Conservation (phyloP, 2,888 invertebrate species). For the Lasioglossum lativentre region DNA sequence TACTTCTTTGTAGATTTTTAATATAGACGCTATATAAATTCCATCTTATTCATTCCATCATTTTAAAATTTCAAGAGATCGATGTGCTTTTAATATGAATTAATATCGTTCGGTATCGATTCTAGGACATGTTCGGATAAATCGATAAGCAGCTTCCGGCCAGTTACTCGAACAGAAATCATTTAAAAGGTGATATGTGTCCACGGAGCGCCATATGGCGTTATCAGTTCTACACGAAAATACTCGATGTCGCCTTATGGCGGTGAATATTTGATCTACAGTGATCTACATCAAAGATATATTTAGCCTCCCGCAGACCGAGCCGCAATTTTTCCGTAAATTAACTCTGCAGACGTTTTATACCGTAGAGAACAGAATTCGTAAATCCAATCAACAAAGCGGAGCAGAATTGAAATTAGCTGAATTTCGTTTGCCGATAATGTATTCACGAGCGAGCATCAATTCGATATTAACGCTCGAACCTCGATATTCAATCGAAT, state of each 20-base stretch:
- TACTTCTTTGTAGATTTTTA: neutral
- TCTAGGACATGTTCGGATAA: neutral
- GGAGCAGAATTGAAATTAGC: neutral
- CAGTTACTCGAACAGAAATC: neutral
- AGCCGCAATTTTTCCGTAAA: neutral
- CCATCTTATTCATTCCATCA: too few relatives aligned
- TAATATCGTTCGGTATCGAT: neutral
- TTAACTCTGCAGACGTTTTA: neutral
- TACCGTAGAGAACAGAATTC: neutral
- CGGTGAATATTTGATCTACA: neutral
- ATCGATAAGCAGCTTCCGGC: neutral
- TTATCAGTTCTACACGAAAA: neutral
- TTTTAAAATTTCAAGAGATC: too few relatives aligned
- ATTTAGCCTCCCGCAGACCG: neutral
- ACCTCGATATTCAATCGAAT: neutral
- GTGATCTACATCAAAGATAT: neutral
- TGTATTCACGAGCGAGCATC: slow-evolving; percentile 16
- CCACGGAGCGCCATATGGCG: slow-evolving; percentile 3
- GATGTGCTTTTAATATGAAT: neutral
- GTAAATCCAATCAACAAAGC: neutral
- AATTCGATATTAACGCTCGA: neutral
- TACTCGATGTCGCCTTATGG: neutral
- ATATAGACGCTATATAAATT: too few relatives aligned
- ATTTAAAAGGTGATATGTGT: neutral
- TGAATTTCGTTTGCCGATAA: slow-evolving; percentile 6